Conservation (phyloP, 2,888 invertebrate genomes). For the Thymelicus lineola region DNA sequence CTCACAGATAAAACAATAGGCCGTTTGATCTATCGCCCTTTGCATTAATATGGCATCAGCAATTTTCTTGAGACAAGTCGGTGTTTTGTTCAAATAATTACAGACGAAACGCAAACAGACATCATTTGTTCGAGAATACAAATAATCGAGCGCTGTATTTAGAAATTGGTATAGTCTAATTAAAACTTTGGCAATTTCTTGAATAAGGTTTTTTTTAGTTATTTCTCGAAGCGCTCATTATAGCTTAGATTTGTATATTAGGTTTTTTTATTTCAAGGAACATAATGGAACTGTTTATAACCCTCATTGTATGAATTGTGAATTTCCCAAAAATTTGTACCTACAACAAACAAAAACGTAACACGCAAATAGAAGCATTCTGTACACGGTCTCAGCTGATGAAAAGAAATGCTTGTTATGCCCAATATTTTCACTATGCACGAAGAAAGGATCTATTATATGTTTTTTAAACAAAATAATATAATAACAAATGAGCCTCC, state of each 20-base stretch:
- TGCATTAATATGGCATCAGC: slow-evolving; percentile 58
- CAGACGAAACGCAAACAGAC: slow-evolving; percentile 26
- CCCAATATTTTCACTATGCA: no score
- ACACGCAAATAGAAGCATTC: no score
- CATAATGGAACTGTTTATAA: no score
- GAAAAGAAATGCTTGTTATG: no score
- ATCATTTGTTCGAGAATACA: slow-evolving; percentile 15
- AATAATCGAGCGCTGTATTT: background rate
- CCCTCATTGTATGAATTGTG: no score
- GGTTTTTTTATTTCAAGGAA: background rate
- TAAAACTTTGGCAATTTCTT: slow-evolving; percentile 12
- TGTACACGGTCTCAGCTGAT: no score
- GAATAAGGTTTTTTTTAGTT: background rate
- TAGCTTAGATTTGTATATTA: background rate
- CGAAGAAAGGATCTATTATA: no score
- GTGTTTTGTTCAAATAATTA: slow-evolving; percentile 66
- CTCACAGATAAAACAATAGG: slow-evolving; percentile 71
- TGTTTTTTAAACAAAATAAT: no score
- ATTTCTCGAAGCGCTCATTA: background rate
- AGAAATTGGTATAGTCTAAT: slow-evolving; percentile 4
- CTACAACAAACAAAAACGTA: no score
- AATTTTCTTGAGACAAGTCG: slow-evolving; percentile 72
- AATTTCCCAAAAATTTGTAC: no score
- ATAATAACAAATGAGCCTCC: no score
- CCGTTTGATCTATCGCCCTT: slow-evolving; percentile 72